Evolutionary conservation across 1,140 invertebrate species (phyloP).

Genomic region (Apis cerana): DNA sequence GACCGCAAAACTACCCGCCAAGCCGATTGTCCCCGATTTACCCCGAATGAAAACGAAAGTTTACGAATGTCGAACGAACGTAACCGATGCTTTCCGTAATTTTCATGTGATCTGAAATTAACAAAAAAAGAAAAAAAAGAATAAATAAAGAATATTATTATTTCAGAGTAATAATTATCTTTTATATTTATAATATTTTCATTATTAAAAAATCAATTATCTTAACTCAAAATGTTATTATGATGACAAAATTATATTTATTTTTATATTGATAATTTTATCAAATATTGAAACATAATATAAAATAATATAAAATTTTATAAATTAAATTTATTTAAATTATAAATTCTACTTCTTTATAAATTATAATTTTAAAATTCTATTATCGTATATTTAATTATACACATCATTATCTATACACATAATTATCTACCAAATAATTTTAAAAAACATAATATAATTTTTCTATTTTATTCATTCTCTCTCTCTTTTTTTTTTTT

Average conservation of each 20-base stretch:
- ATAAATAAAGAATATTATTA: background rate
- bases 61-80: conserved; percentile 17
- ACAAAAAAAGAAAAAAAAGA: background rate
- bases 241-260: background rate
- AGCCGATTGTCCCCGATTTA: conserved; percentile 52
- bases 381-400: background rate
- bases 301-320: background rate
- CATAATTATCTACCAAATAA: background rate
- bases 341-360: background rate
- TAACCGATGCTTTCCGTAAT: background rate
- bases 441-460: background rate
- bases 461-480: background rate
- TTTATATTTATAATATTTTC: background rate
- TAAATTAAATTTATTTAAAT: background rate
- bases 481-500: too few relatives aligned
- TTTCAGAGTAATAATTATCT: background rate
- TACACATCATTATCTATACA: too few relatives aligned
- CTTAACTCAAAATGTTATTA: too few relatives aligned
- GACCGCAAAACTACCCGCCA: conserved; percentile 67
- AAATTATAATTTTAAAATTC: background rate
- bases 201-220: background rate
- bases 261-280: background rate
- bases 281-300: background rate
- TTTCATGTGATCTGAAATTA: background rate
- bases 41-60: conserved; percentile 43